Evolutionary conservation across 1,140 invertebrate species (phyloP).

Genomic region (Diachasmimorpha longicaudata): DNA sequence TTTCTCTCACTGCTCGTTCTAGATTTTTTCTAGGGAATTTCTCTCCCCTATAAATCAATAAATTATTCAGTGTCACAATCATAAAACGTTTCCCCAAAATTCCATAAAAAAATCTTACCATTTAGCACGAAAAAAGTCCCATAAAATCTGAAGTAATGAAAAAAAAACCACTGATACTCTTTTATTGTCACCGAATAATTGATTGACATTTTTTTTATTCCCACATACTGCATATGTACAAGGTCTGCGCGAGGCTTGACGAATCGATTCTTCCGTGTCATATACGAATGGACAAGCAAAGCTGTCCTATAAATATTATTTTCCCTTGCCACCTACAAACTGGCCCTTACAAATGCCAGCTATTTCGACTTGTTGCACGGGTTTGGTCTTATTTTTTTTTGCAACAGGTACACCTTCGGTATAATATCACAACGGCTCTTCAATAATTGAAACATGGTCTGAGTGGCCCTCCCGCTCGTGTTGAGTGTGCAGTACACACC

Average conservation of each 20-base stretch:
- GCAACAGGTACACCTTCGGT: conserved; percentile 23
- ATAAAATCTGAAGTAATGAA: too few species aligned
- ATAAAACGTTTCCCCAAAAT: too few species aligned
- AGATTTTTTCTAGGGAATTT: too few species aligned
- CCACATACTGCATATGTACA: not conserved
- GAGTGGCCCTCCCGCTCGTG: not conserved
- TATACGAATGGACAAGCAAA: not conserved
- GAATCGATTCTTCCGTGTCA: not conserved
- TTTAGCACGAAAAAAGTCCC: too few species aligned
- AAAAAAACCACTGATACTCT: not conserved
- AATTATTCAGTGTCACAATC: too few species aligned
- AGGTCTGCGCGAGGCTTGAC: not conserved
- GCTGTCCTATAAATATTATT: conserved; percentile 14
- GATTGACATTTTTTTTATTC: not conserved
- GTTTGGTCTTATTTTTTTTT: conserved; percentile 25
- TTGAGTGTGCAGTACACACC: not conserved
- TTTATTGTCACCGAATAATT: not conserved
- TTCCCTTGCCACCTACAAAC: not conserved
- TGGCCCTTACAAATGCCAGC: not conserved
- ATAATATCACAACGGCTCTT: conserved; percentile 3
- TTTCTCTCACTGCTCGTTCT: too few species aligned
- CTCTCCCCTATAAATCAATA: too few species aligned
- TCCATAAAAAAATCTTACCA: too few species aligned
- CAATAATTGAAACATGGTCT: not conserved
- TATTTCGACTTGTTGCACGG: conserved; percentile 25